Evolutionary conservation across 1,140 invertebrate genomes (phyloP), one percentile per base, ranked within the genome.

Genomic region (Philotrypesis tridentata): DNA sequence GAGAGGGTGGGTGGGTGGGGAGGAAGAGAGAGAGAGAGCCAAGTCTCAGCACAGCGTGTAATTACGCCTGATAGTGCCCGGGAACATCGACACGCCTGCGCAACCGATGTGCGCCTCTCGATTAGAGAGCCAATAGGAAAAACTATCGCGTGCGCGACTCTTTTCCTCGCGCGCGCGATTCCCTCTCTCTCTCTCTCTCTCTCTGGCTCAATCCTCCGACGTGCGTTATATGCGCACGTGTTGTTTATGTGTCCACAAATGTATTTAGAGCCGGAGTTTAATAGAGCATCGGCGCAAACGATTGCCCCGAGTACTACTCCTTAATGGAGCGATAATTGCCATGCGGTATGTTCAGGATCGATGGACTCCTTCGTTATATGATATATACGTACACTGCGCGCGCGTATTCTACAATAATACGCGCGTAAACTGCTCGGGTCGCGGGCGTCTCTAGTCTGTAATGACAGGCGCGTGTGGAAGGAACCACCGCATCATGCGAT

Each of bases 101-200:
- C 21, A 31, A 33, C 29, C 40, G 5, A 14, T 43, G 48, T 29
- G 40, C 21, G 40, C 27, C 14, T 29, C 55, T 71, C 67, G 65
- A 71, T 78, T 68, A 68, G 23, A 68, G 23, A 55, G 25, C 63
- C 48, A 48, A 78, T 68, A n/a, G 37, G 48, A 68, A 78, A 68
- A 65, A 43, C 75, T 78, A 68, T 68, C 37, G 63, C 63, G 63
- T 68, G 63, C 37, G 61, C n/a, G 17, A 43, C 40, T 43, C 40
- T 43, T 43, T 65, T 76, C 29, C 48, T 61, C 14, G n/a, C 33
- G 33, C 33, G 3, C 9, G 33, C 33, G 33, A 3, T 37, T 37
- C 3, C 9, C 3, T 37, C 3, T 37, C 3, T 37, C 3, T 37
- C 3, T 17, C 6, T 55, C 17, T 55, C 4, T 7, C 14, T 6